Conservation (phyloP, 2,113 vertebrate species). For the Tragelaphus scriptus region DNA sequence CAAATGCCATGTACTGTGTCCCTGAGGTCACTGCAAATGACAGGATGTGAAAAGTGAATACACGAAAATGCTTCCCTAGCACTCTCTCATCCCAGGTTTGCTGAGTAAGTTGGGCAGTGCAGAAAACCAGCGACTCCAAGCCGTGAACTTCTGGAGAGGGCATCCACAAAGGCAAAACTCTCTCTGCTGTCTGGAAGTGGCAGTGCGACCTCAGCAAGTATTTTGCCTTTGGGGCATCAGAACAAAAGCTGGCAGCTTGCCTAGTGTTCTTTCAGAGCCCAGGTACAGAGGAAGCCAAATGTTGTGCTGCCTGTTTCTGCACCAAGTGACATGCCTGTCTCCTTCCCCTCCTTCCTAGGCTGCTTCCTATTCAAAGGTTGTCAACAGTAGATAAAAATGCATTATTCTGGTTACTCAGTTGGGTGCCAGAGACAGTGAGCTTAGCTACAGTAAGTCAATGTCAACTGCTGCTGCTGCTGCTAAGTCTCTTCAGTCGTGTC, state of each 20-base stretch:
- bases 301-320: not conserved
- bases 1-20: not conserved
- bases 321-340: not conserved
- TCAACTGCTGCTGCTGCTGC: not conserved
- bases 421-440: not conserved
- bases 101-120: slow-evolving; percentile 40
- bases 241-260: not conserved
- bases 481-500: too few relatives aligned
- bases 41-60: slow-evolving; percentile 10
- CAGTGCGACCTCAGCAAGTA: not conserved
- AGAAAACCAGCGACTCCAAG: not conserved
- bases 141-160: not conserved
- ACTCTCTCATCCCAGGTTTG: not conserved
- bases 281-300: not conserved
- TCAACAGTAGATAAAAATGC: slow-evolving; percentile 17
- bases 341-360: not conserved
- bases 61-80: slow-evolving; percentile 5
- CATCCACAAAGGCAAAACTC: not conserved
- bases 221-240: not conserved
- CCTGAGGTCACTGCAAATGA: slow-evolving; percentile 45
- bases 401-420: not conserved
- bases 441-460: not conserved
- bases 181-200: not conserved
- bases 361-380: not conserved
- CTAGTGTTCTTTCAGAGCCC: slow-evolving; percentile 6